These are phyloP conservation scores for Macrophya annulata DNA, from an alignment of 2,888 invertebrate species.

Conservation along the genomic window DNA sequence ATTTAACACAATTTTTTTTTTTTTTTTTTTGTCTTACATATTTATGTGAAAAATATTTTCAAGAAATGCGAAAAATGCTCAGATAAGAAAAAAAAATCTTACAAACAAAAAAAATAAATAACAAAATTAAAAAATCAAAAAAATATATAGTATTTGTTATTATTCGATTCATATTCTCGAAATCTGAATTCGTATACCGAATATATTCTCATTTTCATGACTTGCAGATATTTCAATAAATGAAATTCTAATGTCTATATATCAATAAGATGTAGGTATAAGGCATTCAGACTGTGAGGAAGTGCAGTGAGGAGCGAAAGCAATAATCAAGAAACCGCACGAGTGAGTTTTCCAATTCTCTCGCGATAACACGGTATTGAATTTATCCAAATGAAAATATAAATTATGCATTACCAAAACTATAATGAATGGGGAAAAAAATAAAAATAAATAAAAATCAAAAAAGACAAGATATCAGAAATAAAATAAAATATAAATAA, in stretches of 20 bases:
- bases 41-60: neutral
- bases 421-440: neutral
- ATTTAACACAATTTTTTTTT: neutral
- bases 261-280: neutral
- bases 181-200: neutral
- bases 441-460: neutral
- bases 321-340: constrained; percentile 30
- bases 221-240: neutral
- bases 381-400: neutral
- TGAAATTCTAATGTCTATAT: constrained; percentile 29
- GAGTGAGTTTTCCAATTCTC: neutral
- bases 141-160: neutral
- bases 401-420: neutral
- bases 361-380: neutral
- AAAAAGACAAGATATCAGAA: too few species aligned
- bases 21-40: neutral
- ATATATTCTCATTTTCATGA: neutral
- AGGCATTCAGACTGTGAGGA: neutral
- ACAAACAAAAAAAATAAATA: too few species aligned
- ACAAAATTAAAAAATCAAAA: too few species aligned
- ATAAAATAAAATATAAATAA: too few species aligned
- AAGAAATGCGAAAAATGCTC: neutral
- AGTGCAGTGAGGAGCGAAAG: constrained; percentile 4
- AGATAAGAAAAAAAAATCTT: too few species aligned
- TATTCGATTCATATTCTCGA: neutral